Evolutionary conservation across 2,113 vertebrate genomes (phyloP).

Genomic region (Brachypteracias leptosomus): DNA sequence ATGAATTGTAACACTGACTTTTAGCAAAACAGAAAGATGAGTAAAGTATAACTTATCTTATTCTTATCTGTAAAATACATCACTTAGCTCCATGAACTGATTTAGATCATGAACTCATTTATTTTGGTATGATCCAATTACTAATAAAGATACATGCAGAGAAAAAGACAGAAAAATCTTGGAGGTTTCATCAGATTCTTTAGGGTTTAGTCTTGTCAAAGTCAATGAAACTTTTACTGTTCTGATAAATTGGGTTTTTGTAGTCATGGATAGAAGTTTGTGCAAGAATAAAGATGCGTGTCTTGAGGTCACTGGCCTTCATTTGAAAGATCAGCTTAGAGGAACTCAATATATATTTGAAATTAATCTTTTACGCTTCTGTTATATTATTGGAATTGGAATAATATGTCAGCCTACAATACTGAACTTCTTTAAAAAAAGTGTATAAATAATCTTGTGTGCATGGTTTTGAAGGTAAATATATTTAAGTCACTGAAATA

Average conservation of each 20-base stretch:
- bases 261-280: not conserved
- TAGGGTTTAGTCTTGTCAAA: not conserved
- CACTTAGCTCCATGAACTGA: not conserved
- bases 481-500: not conserved
- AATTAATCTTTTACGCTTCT: not conserved
- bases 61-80: not conserved
- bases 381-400: not conserved
- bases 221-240: not conserved
- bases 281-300: not conserved
- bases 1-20: not conserved
- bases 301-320: not conserved
- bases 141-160: not conserved
- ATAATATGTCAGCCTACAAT: not conserved
- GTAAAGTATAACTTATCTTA: not conserved
- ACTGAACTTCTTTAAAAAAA: not conserved
- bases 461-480: not conserved
- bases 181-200: not conserved
- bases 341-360: not conserved
- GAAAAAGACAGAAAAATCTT: not conserved
- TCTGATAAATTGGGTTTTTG: not conserved
- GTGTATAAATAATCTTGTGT: not conserved
- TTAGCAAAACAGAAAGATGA: not conserved
- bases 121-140: not conserved
- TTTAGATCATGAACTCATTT: not conserved
- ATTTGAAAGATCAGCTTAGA: not conserved